These are phyloP conservation scores for Spongia lamella DNA, from an alignment of 37 sponge, comb jelly and placozoan genomes.

Conservation along the genomic window DNA sequence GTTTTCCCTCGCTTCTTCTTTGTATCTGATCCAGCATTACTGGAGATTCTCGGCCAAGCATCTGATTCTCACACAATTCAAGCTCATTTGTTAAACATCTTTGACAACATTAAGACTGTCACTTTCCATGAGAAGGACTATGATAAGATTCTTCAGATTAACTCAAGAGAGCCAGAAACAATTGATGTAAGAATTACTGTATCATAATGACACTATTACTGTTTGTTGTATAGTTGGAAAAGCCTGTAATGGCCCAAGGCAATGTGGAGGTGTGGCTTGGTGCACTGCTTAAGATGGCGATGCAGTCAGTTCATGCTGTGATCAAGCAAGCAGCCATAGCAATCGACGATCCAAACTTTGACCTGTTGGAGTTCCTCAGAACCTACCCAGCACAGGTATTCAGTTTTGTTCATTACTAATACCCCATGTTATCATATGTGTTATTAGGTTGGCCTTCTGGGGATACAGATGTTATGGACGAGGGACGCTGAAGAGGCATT, in stretches of 20 bases:
- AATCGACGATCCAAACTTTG: conserved; percentile 91
- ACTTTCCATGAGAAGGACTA: conserved; percentile 97
- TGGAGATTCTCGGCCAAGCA: conserved; percentile 98
- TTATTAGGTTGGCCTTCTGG: conserved; percentile 84
- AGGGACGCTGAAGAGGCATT: conserved; percentile 79
- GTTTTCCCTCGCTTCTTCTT: conserved; percentile 99
- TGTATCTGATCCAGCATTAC: conserved; percentile 96
- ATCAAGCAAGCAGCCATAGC: conserved; percentile 76
- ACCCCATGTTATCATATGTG: too few species aligned
- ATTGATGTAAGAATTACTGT: conserved; percentile 68
- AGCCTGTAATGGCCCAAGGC: conserved; percentile 91
- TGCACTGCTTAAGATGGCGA: conserved; percentile 63
- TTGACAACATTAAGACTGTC: conserved; percentile 97
- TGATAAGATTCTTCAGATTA: conserved; percentile 91
- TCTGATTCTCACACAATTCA: conserved; percentile 98
- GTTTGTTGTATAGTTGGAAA: conserved; percentile 67
- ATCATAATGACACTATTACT: too few species aligned
- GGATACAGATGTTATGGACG: conserved; percentile 95
- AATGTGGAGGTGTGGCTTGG: conserved; percentile 97
- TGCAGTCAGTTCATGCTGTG: conserved; percentile 81
- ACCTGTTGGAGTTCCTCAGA: conserved; percentile 85
- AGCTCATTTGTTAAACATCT: conserved; percentile 93
- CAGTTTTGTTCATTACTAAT: too few species aligned
- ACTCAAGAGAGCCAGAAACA: conserved; percentile 95
- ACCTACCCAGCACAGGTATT: conserved; percentile 90